Base-by-base conservation (phyloP, 2,113 vertebrate species). In the Sialia sialis region DNA sequence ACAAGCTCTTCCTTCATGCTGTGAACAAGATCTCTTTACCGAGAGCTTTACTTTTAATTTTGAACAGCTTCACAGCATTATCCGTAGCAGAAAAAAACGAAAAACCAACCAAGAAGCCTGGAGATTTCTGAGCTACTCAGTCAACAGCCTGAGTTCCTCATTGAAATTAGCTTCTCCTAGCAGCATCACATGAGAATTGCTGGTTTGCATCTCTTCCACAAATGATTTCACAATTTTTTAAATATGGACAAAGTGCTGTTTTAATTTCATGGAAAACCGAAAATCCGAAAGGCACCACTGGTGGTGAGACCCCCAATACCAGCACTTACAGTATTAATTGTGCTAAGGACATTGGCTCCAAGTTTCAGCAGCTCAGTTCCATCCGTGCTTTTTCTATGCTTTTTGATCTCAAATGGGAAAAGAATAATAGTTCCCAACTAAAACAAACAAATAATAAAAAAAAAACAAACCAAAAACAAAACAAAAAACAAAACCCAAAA, bases 31-130 rank as follows among this genome's bases (percentile, higher is more conserved):
- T 95, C 88, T 95, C 75, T 78, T 97, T 97, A 96, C 78, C 89
- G 90, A 96, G 96, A 97, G 95, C 95, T 97, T 97, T 97, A 92
- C 94, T 96, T 97, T 97, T 97, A 96, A 97, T 97, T 97, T 96
- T 94, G 86, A 97, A 93, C 85, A 94, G 96, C 94, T 97, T 96
- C 44, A 1, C 68, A 95, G 95, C 63, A 87, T 95, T 96, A 97
- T 72, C 86, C 91, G 89, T 78, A 72, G 66, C 4, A 16, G 46
- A 38, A 44, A 48, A 41, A 18, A 80, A 7, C 15, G 68, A 54
- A n/a, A n/a, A 10, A 56, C 9, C 76, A 48, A 58, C 27, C 34
- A 94, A 90, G 74, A 62, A 90, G 81, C 46, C 77, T 0, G 0
- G 62, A 76, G 70, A 93, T 93, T 94, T 96, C 41, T 76, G 70